Evolutionary conservation across 23 tunicate genomes (phyloP), one percentile per base, ranked within the genome.

Genomic region (Aplidium turbinatum): DNA sequence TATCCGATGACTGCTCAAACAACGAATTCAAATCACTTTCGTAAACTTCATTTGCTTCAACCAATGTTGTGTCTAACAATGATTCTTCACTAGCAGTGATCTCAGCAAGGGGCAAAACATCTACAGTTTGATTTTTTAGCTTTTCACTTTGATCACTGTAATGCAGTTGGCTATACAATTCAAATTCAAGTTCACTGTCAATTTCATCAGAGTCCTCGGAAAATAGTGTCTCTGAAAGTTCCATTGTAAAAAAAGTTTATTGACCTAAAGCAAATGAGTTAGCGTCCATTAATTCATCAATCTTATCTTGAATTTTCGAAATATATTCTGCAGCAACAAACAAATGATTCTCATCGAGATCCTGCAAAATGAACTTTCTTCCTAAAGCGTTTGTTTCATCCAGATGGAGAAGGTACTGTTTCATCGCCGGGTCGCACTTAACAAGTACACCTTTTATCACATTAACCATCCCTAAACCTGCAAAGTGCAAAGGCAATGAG

Each of bases 391-490:
- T 80, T 4, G 68, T 33, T 46, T 86, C 93, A 74, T 92, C 98
- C 25, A 92, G 62, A 75, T 85, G 78, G 22, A 92, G 68, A 42
- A 92, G 67, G 80, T 78, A 92, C 68, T 92, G 98, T 63, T 92
- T 92, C 92, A 92, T 84, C 32, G 98, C 70, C 22, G 98, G 98
- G 68, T 92, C 98, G 68, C 90, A 80, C 69, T 80, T 75, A 18
- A 92, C 93, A 20, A 92, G 45, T 34, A 84, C 84, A 19, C 98
- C 98, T 73, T 85, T 85, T 1, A 73, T 68, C 7, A 92, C 98
- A 69, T 92, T 85, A 24, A 92, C 98, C 98, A 92, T 92, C 27
- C 31, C 28, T 56, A 23, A 38, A 62, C 27, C 4, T 26, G 27
- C 13, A 62, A 6, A 62, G n/a, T n/a, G n/a, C n/a, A n/a, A n/a